Evolutionary conservation across 2,888 invertebrate genomes (phyloP), one percentile per base, ranked within the genome.

Genomic region (Spisula subtruncata): DNA sequence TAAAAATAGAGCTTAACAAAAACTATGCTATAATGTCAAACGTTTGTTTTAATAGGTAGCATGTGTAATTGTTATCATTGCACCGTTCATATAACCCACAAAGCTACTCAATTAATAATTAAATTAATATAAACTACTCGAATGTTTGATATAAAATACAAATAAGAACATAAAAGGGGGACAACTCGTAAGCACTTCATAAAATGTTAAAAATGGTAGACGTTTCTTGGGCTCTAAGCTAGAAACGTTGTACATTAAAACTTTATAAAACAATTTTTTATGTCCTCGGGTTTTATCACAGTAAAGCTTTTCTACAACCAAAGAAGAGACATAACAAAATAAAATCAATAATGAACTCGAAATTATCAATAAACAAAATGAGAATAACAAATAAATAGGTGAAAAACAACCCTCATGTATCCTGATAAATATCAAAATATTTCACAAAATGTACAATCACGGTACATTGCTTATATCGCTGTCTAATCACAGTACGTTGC

Each of bases 251-350:
- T 16, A 75, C 75, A 35, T 75, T 16, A 32, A 75, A 29, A 32
- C 18, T 18, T 35, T 18, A 35, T 75, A 32, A 75, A 32, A 35
- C 32, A 75, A 32, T 18, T 35, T 1, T 35, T 32, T 35, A 16
- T 75, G 35, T 75, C 29, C 25, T 75, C 32, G 35, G 75, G 25
- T 35, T 18, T 75, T 75, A 75, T 75, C 75, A 75, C 75, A 75
- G 75, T 18, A 32, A 75, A 75, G 75, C 75, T 75, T 71, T 75
- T 32, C 32, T 75, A 75, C 75, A 75, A 75, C 75, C 75, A 16
- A 75, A 75, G 29, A 12, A 10, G 35, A 32, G 75, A 32, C 12
- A 75, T 35, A 75, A 75, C 32, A 32, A 1, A 32, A 75, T 35
- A 35, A 35, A 71, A 32, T 5, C 1, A 32, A 75, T 35, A 32